Conservation (phyloP, 2,797 vertebrate species). For the Rousettus madagascariensis region DNA sequence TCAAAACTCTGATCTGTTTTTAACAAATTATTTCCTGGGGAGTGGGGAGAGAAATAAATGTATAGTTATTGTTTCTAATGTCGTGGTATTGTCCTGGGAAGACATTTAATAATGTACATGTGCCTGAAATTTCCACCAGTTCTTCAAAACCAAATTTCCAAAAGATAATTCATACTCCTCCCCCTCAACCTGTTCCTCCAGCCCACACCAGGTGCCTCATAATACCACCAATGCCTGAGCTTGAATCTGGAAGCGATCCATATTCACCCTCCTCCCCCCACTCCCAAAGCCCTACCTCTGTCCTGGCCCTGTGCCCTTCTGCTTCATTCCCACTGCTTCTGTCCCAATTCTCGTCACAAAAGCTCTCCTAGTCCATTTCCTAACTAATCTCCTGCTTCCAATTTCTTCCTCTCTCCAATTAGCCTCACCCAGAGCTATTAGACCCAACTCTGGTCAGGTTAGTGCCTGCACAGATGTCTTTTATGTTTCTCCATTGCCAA, state of each 20-base stretch:
- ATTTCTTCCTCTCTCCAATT: neutral
- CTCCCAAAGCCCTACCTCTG: neutral
- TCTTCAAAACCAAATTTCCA: neutral
- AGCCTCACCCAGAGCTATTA: neutral
- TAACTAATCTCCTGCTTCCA: neutral
- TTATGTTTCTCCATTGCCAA: neutral
- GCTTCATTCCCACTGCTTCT: neutral
- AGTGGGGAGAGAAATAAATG: neutral
- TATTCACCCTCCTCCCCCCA: neutral
- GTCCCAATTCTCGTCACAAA: neutral
- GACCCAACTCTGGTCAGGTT: neutral
- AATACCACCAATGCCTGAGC: neutral
- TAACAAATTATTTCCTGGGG: neutral
- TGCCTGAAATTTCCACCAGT: neutral
- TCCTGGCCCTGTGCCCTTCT: rapidly evolving
- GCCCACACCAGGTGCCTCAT: neutral
- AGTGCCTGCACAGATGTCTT: neutral
- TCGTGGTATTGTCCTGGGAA: neutral
- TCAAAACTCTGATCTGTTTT: neutral
- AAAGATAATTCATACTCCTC: neutral
- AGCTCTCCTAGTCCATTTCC: neutral
- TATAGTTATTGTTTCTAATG: neutral
- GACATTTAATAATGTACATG: too few relatives aligned
- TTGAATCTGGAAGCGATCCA: neutral
- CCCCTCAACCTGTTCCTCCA: neutral